Percentiles rank a stretch among this genome's conserved stretches.
Conservation (phyloP, 1,140 invertebrate species). For the Atta texana region DNA sequence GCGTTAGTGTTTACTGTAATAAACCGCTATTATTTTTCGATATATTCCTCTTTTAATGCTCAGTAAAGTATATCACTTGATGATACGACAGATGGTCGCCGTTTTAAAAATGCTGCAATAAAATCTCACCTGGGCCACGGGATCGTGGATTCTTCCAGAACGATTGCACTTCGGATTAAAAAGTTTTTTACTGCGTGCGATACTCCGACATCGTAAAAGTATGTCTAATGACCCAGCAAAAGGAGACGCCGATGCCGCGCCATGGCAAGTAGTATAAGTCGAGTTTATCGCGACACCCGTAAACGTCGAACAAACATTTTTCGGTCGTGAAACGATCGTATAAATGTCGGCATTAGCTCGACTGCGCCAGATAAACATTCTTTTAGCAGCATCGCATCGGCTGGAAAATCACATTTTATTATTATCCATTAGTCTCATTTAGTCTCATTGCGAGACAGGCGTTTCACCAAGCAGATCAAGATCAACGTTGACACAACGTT, state of each 20-base stretch:
- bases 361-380: constrained; percentile 55
- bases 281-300: constrained; percentile 54
- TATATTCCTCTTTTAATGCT: constrained; percentile 32
- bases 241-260: constrained; percentile 37
- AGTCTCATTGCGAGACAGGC: constrained; percentile 21
- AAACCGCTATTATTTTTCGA: constrained; percentile 29
- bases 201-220: constrained; percentile 51
- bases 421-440: constrained; percentile 64
- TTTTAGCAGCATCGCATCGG: constrained; percentile 26
- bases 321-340: constrained; percentile 61
- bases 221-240: constrained; percentile 56
- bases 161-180: constrained; percentile 52
- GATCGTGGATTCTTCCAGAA: not conserved
- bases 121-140: constrained; percentile 19
- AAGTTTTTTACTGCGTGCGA: constrained; percentile 57
- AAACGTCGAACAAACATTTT: constrained; percentile 53
- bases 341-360: constrained; percentile 51
- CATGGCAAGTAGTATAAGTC: constrained; percentile 32
- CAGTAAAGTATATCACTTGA: constrained; percentile 22
- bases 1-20: not conserved
- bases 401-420: constrained; percentile 67
- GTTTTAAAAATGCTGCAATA: constrained; percentile 38
- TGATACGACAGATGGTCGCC: not conserved
- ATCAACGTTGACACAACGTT: constrained; percentile 3
- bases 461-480: not conserved